A percentile compares a stretch with the other conserved stretches of the same genome.
phyloP scores from a whole-genome alignment of 2,113 vertebrate genomes.

The Elanus axillaris region DNA sequence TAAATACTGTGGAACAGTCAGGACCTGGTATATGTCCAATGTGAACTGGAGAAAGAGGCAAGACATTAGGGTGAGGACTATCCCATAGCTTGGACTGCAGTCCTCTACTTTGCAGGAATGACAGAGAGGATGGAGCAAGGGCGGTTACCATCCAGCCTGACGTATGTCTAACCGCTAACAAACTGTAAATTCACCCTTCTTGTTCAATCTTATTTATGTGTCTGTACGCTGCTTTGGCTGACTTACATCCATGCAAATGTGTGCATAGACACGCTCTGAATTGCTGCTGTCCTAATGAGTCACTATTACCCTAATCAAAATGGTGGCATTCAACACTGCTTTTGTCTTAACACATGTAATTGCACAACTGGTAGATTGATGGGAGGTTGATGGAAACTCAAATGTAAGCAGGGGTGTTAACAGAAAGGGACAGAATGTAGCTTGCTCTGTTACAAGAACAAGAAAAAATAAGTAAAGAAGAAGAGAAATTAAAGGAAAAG shows the following conservation, averaged over 20 bases:
- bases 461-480: neutral
- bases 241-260: neutral
- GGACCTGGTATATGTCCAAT: too few species aligned
- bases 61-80: neutral
- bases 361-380: neutral
- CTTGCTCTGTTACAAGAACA: neutral
- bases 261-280: neutral
- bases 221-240: neutral
- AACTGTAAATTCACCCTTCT: neutral
- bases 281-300: slow-evolving; percentile 28
- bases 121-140: neutral
- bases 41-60: neutral
- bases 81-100: neutral
- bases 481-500: neutral
- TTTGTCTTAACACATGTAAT: slow-evolving; percentile 7
- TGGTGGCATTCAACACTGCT: neutral
- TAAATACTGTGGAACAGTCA: neutral
- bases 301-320: slow-evolving; percentile 1
- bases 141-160: neutral
- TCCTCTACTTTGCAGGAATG: neutral
- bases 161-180: neutral
- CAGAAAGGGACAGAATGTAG: neutral
- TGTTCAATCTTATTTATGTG: neutral
- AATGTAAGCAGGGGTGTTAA: neutral
- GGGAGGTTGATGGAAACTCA: neutral